These are phyloP conservation scores for Chondrosia reniformis DNA, from an alignment of 37 sponge, comb jelly and placozoan genomes.

Conservation along the genomic window DNA sequence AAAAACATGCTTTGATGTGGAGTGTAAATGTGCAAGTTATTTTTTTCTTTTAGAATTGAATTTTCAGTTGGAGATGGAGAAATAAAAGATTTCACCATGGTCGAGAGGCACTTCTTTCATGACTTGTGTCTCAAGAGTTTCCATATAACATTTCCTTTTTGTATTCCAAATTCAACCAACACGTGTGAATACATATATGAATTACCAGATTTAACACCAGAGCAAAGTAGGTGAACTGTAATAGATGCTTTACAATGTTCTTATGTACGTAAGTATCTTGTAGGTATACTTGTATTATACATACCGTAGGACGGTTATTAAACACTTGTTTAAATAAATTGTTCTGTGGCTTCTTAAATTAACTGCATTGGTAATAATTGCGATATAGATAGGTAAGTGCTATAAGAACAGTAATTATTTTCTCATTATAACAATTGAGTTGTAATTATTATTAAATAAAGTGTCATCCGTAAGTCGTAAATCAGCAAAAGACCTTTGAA, in stretches of 20 bases:
- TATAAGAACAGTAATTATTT: too few species aligned
- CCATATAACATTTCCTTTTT: constrained; percentile 92
- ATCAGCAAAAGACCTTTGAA: too few species aligned
- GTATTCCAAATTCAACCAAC: constrained; percentile 94
- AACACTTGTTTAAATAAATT: too few species aligned
- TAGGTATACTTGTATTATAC: neutral
- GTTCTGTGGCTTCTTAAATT: too few species aligned
- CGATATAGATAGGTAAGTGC: too few species aligned
- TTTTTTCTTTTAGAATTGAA: constrained; percentile 71
- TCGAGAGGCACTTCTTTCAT: constrained; percentile 94
- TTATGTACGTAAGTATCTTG: neutral
- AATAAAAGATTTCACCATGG: constrained; percentile 88
- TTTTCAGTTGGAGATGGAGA: constrained; percentile 87
- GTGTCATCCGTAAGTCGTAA: too few species aligned
- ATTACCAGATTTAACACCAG: constrained; percentile 65
- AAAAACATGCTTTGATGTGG: too few species aligned
- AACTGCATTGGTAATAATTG: too few species aligned
- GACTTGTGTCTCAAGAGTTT: constrained; percentile 79
- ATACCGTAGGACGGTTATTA: neutral
- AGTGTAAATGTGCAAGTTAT: neutral
- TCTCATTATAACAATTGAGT: too few species aligned
- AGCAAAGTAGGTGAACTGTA: constrained; percentile 71
- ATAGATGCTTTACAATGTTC: too few species aligned
- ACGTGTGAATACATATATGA: constrained; percentile 98
- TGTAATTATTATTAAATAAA: too few species aligned